phyloP scores from a whole-genome alignment of 2,888 invertebrate genomes.

The Eilema griseolum region DNA sequence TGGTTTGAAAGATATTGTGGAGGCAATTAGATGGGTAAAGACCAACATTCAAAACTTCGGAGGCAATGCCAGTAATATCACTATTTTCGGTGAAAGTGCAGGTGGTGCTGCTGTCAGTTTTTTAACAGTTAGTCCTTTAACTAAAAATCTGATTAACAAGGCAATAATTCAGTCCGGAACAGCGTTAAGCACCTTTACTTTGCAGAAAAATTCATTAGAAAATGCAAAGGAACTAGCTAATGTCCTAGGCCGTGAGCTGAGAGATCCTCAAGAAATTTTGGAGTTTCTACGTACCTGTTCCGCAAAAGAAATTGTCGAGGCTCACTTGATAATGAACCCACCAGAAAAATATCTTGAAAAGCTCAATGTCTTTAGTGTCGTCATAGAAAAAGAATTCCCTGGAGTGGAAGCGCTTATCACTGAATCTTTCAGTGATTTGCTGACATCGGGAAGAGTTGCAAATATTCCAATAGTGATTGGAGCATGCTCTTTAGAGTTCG shows the following conservation, averaged over 20 bases:
- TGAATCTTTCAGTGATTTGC: constrained; percentile 69
- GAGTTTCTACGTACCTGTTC: constrained; percentile 74
- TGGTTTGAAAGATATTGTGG: constrained; percentile 77
- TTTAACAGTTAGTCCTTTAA: constrained; percentile 72
- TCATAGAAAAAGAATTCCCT: constrained; percentile 78
- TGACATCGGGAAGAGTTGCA: constrained; percentile 75
- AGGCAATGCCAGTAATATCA: constrained; percentile 77
- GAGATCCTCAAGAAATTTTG: constrained; percentile 69
- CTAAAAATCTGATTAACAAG: constrained; percentile 72
- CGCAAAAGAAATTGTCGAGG: constrained; percentile 72
- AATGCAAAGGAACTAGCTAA: constrained; percentile 69
- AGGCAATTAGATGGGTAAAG: constrained; percentile 78
- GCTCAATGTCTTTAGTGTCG: constrained; percentile 56
- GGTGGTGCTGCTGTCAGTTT: constrained; percentile 67
- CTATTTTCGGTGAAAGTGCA: constrained; percentile 77
- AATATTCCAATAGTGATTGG: constrained; percentile 78
- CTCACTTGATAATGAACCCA: constrained; percentile 54
- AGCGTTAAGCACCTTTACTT: constrained; percentile 59
- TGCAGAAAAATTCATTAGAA: constrained; percentile 70
- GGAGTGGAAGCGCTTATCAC: constrained; percentile 72
- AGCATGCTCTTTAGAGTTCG: constrained; percentile 66
- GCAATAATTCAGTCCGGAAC: constrained; percentile 78
- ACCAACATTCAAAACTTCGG: constrained; percentile 78
- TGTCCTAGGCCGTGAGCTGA: constrained; percentile 71
- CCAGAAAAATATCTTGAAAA: constrained; percentile 41